Evolutionary conservation across 2,888 invertebrate genomes (phyloP).

Genomic region (Ctenicera cuprea): DNA sequence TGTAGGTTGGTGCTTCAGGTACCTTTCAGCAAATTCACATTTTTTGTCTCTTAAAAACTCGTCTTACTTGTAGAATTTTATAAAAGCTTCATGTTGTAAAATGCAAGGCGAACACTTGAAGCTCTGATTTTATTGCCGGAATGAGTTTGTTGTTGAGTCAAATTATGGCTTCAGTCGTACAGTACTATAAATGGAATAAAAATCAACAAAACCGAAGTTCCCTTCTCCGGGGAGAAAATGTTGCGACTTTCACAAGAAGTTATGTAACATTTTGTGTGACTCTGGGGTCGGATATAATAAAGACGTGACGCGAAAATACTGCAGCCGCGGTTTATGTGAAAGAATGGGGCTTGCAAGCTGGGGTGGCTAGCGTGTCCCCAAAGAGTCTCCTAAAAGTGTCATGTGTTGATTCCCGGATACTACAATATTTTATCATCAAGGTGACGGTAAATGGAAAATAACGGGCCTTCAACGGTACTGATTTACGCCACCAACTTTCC

Average conservation of each 20-base stretch:
- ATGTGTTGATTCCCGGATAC: conserved; percentile 65
- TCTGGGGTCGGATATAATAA: conserved; percentile 73
- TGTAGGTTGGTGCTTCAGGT: too few relatives aligned
- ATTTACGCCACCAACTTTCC: conserved; percentile 67
- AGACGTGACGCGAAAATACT: conserved; percentile 73
- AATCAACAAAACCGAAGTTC: conserved; percentile 67
- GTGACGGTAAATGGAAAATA: conserved; percentile 64
- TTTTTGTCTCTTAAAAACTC: too few relatives aligned
- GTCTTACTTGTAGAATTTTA: too few relatives aligned
- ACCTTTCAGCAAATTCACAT: too few relatives aligned
- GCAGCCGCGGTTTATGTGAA: conserved; percentile 69
- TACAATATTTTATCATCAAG: conserved; percentile 68
- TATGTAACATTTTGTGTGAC: conserved; percentile 73
- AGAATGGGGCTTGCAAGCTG: conserved; percentile 65
- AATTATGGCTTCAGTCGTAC: conserved; percentile 42
- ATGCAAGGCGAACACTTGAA: too few relatives aligned
- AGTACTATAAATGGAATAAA: conserved; percentile 60
- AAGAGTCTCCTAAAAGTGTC: conserved; percentile 65
- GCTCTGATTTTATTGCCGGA: background rate
- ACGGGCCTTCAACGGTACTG: conserved; percentile 59
- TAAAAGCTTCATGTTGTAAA: too few relatives aligned
- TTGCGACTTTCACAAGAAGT: conserved; percentile 73
- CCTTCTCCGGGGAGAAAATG: conserved; percentile 65
- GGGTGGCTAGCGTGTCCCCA: conserved; percentile 64
- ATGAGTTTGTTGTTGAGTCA: background rate